phyloP scores from a whole-genome alignment of 2,113 vertebrate species.

The Chloropsis cyanopogon region DNA sequence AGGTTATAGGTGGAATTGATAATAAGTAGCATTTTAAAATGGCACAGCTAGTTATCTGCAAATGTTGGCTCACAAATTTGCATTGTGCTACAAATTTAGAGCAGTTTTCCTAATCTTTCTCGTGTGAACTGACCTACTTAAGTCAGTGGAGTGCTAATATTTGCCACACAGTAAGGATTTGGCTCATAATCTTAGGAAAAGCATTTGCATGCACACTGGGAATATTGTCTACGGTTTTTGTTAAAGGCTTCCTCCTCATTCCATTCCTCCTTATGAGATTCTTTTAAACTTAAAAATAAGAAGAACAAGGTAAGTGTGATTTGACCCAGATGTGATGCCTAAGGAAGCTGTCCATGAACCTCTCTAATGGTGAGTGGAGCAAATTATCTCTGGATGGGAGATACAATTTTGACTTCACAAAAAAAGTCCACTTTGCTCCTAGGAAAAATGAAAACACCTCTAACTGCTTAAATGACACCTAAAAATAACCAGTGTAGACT shows the following conservation, averaged over 20 bases:
- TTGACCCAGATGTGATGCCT: background rate
- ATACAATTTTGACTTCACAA: background rate
- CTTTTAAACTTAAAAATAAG: background rate
- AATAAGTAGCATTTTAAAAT: conserved; percentile 6
- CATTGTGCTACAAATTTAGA: background rate
- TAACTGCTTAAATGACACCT: background rate
- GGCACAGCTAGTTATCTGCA: background rate
- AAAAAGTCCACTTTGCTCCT: background rate
- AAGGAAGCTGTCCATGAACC: background rate
- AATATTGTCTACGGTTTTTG: conserved; percentile 8
- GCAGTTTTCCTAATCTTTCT: conserved; percentile 47
- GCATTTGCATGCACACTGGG: conserved; percentile 25
- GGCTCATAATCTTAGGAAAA: conserved; percentile 7
- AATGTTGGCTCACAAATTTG: background rate
- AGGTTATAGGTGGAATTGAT: background rate
- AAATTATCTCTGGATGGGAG: background rate
- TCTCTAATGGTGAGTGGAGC: background rate
- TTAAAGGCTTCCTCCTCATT: conserved; percentile 14
- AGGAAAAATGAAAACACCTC: background rate
- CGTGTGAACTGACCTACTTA: conserved; percentile 47
- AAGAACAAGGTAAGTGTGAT: background rate
- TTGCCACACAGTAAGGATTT: conserved; percentile 39
- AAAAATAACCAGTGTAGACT: background rate
- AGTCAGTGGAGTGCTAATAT: conserved; percentile 25
- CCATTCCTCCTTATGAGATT: background rate